phyloP scores from a whole-genome alignment of 2,113 vertebrate genomes.

The Lates calcarifer region DNA sequence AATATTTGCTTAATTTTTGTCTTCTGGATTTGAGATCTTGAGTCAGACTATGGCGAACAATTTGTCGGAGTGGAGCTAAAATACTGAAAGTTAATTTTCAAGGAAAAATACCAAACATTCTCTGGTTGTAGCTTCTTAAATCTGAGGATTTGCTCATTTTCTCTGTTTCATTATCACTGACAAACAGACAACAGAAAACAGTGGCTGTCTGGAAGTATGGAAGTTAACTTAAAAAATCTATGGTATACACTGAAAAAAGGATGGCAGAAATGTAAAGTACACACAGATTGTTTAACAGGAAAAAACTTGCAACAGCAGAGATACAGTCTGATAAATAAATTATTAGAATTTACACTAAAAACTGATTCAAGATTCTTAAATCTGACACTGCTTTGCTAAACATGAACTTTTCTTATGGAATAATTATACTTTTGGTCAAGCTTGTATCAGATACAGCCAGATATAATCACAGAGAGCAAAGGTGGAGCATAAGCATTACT shows the following conservation, averaged over 20 bases:
- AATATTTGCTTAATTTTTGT: too few relatives aligned
- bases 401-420: neutral
- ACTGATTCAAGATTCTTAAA: neutral
- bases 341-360: too few relatives aligned
- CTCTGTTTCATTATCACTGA: neutral
- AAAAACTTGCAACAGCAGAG: too few relatives aligned
- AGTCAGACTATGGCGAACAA: too few relatives aligned
- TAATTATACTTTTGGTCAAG: neutral
- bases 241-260: too few relatives aligned
- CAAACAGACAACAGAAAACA: neutral
- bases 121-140: neutral
- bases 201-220: too few relatives aligned
- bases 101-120: neutral
- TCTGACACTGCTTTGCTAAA: neutral
- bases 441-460: slow-evolving; percentile 4
- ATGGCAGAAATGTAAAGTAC: too few relatives aligned
- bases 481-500: neutral
- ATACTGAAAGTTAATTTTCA: neutral
- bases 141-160: neutral
- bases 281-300: neutral
- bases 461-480: slow-evolving; percentile 5
- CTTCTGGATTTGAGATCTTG: neutral
- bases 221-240: too few relatives aligned
- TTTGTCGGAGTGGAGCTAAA: too few relatives aligned
- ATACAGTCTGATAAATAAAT: too few relatives aligned